Evolutionary conservation across 2,113 vertebrate genomes (phyloP).

Genomic region (Tychaedon coryphoeus): DNA sequence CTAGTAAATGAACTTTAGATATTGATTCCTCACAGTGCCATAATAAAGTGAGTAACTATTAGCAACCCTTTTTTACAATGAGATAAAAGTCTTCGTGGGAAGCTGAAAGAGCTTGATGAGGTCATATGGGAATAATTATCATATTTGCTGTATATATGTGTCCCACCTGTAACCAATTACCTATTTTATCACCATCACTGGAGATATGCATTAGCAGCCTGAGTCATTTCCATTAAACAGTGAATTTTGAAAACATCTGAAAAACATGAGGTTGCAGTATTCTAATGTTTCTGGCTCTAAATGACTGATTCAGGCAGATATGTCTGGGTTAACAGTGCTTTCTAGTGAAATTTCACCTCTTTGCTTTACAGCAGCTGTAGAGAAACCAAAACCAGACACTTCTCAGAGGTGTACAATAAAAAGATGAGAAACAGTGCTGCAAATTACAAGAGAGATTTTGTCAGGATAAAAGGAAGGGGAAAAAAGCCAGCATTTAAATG

Average conservation of each 20-base stretch:
- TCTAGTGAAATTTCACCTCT: neutral
- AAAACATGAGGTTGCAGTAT: neutral
- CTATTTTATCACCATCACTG: neutral
- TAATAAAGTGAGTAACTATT: neutral
- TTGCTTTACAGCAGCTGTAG: neutral
- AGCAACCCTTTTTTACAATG: neutral
- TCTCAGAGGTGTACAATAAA: neutral
- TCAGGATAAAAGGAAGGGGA: neutral
- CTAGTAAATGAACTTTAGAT: neutral
- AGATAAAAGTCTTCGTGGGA: neutral
- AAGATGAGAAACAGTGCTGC: neutral
- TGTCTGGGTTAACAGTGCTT: neutral
- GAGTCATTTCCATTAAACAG: neutral
- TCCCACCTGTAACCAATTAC: neutral
- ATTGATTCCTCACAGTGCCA: neutral
- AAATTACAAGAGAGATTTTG: neutral
- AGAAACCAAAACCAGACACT: neutral
- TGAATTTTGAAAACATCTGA: neutral
- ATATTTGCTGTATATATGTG: neutral
- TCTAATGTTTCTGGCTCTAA: neutral
- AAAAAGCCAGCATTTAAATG: neutral
- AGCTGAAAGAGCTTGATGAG: neutral
- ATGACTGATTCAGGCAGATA: neutral
- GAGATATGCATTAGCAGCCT: neutral
- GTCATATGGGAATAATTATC: neutral